Base-by-base conservation (phyloP, 2,797 vertebrate genomes). In the Xenops minutus region DNA sequence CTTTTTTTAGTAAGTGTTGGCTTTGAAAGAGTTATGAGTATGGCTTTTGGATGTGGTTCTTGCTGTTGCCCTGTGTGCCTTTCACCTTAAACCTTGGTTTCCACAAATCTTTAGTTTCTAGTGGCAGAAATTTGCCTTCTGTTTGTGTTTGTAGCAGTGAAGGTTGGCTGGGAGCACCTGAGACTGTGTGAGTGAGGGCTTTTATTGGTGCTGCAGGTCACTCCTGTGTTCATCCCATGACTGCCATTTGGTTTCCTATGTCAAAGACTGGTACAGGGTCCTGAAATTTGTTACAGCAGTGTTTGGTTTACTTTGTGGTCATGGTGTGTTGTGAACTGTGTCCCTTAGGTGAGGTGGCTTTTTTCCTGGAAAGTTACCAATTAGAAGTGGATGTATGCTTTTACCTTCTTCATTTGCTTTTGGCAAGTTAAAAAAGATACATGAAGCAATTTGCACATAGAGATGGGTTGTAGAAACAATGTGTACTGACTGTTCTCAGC, bases 141-240 rank as follows among this genome's bases (percentile, higher is more conserved):
- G 4, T 52, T 58, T 41, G 59, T 89, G 84, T 46, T 62, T 69
- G 37, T n/a, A 16, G 41, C 32, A 27, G 72, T 18, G 34, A 12
- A 4, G 8, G 17, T 69, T 89, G 56, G 12, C n/a, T 79, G 68
- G 79, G 14, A 77, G 36, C 43, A 39, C 21, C 22, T 34, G 3
- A 21, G 41, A 0, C 27, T 46, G 1, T 0, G 2, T 11, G 36
- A 36, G 43, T 27, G 41, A 68, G 61, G 17, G 27, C 49, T 91
- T 63, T 79, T 58, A 1, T 17, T 55, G 81, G 51, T 72, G 77
- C 58, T 81, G 66, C 26, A 7, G 16, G 51, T 90, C 51, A 20
- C 56, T 54, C 4, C 1, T 0, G 0, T 32, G 17, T 75, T 89
- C 46, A 10, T 58, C 26, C 29, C 37, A 37, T 12, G 1, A 3